These are phyloP conservation scores for Orius laevigatus DNA, from an alignment of 1,140 invertebrate genomes.

Conservation along the genomic window DNA sequence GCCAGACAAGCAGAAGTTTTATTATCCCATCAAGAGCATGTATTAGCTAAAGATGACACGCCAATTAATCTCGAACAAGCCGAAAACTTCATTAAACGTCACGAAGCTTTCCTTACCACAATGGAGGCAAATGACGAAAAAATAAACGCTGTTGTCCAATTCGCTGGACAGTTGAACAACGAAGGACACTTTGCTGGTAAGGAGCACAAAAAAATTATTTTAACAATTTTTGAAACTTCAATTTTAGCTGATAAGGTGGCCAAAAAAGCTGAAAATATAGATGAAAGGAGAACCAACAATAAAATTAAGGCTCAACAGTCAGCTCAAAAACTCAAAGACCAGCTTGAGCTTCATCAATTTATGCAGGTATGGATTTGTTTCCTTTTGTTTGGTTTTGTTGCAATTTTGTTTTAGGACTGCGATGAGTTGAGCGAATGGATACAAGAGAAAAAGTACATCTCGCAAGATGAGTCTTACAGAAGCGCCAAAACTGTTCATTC, in stretches of 20 bases:
- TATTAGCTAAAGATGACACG: constrained; percentile 85
- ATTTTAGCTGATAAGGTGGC: constrained; percentile 74
- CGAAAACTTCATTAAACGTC: constrained; percentile 90
- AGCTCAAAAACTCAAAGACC: constrained; percentile 87
- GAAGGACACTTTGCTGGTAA: constrained; percentile 56
- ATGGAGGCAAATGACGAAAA: constrained; percentile 99
- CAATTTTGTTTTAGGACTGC: constrained; percentile 56
- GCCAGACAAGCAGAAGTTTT: constrained; percentile 95
- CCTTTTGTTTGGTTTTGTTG: no score
- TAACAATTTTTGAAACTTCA: neutral
- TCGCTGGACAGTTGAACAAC: constrained; percentile 74
- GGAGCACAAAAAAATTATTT: constrained; percentile 4
- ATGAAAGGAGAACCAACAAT: constrained; percentile 76
- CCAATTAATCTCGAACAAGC: constrained; percentile 90
- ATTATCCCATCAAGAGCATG: constrained; percentile 93
- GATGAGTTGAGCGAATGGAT: constrained; percentile 98
- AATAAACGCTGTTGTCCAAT: constrained; percentile 86
- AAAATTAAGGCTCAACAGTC: constrained; percentile 76
- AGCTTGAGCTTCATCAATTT: constrained; percentile 89
- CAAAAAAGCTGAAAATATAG: constrained; percentile 89
- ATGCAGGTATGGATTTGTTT: constrained; percentile 45
- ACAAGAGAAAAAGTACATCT: constrained; percentile 95
- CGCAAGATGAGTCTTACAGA: constrained; percentile 96
- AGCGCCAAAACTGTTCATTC: constrained; percentile 97
- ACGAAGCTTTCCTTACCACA: constrained; percentile 96